A percentile compares a stretch with the other conserved stretches of the same genome.
These are phyloP conservation scores for Drosophila rubida DNA, from an alignment of 2,888 invertebrate genomes.

Conservation along the genomic window DNA sequence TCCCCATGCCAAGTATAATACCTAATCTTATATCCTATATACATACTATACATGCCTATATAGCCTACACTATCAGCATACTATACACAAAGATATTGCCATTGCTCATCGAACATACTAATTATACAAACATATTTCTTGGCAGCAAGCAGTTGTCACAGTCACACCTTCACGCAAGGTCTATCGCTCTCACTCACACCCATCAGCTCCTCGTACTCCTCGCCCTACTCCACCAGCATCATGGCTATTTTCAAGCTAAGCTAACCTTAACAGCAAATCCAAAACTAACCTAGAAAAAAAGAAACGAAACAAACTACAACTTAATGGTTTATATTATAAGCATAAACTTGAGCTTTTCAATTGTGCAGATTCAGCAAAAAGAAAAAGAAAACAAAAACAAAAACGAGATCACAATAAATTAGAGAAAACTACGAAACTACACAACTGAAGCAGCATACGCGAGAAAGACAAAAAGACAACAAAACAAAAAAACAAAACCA, in stretches of 20 bases:
- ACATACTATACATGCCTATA: conserved; percentile 15
- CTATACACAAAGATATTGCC: conserved; percentile 9
- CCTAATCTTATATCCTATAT: conserved; percentile 33
- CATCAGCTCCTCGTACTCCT: not conserved
- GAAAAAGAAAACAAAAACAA: conserved; percentile 17
- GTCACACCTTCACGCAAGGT: conserved; percentile 1
- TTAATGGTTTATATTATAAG: conserved; percentile 73
- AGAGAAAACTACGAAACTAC: not conserved
- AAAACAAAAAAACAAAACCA: not conserved
- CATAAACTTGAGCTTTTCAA: conserved; percentile 75
- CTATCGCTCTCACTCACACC: not conserved
- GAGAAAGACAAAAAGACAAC: conserved; percentile 1
- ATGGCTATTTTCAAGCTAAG: conserved; percentile 26
- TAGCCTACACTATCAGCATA: conserved; percentile 21
- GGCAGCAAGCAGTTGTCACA: conserved; percentile 6
- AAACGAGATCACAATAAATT: conserved; percentile 30
- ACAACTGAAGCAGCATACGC: conserved; percentile 8
- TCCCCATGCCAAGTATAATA: conserved; percentile 31
- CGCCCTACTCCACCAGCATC: not conserved
- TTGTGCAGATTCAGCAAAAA: conserved; percentile 64
- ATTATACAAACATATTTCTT: not conserved
- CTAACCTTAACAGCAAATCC: conserved; percentile 39
- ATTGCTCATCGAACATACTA: conserved; percentile 1
- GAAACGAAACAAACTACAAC: conserved; percentile 44
- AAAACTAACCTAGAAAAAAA: conserved; percentile 57